A percentile compares a stretch with the other conserved stretches of the same genome.
Conservation (phyloP, 2,113 vertebrate genomes). For the Hemibagrus wyckioides region DNA sequence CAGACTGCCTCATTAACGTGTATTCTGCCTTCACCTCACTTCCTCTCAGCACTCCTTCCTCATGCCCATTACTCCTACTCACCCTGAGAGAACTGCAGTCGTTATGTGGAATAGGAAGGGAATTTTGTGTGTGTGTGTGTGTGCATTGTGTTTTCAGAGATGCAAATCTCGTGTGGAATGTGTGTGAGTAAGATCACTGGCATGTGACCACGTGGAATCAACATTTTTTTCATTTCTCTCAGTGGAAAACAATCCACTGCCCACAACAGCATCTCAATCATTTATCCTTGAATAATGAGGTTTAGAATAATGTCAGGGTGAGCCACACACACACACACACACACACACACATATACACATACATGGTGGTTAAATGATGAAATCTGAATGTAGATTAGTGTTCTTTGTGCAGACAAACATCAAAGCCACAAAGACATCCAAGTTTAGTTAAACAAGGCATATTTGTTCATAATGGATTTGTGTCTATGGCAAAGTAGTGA, state of each 20-base stretch:
- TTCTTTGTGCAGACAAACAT: not conserved
- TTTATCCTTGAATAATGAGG: not conserved
- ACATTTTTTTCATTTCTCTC: conserved; percentile 31
- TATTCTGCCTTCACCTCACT: too few relatives aligned
- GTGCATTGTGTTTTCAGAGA: conserved; percentile 34
- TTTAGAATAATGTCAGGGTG: not conserved
- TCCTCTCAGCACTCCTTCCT: conserved; percentile 16
- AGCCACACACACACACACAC: not conserved
- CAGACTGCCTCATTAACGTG: not conserved
- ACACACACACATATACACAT: not conserved
- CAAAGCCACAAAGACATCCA: not conserved
- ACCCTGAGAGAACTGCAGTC: not conserved
- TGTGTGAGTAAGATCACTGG: conserved; percentile 30
- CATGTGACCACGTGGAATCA: conserved; percentile 8
- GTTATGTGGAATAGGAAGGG: conserved; percentile 5
- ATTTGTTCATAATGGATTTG: not conserved
- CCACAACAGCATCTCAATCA: not conserved
- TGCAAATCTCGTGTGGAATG: conserved; percentile 38
- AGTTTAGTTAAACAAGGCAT: not conserved
- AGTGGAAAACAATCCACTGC: conserved; percentile 8
- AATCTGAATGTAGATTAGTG: not conserved
- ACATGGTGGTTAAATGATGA: not conserved
- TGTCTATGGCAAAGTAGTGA: not conserved
- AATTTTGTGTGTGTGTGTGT: conserved; percentile 22
- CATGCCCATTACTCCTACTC: conserved; percentile 22